Conservation (phyloP, 2,113 vertebrate species). For the Quiscalus mexicanus region DNA sequence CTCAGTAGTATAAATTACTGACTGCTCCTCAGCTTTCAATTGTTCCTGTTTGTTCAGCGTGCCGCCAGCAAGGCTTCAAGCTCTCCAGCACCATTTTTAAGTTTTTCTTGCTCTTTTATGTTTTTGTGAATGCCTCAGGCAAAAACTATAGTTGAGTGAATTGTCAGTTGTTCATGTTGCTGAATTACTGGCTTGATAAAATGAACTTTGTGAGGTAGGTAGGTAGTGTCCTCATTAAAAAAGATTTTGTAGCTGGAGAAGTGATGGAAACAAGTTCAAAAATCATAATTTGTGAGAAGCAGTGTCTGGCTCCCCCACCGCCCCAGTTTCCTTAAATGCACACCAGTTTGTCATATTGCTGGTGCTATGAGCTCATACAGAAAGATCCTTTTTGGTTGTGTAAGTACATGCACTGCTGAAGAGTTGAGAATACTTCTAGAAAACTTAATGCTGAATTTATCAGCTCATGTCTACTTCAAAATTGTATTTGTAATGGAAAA, state of each 20-base stretch:
- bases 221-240: neutral
- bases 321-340: conserved; percentile 34
- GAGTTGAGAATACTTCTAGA: neutral
- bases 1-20: conserved; percentile 30
- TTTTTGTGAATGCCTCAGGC: conserved; percentile 34
- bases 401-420: neutral
- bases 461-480: neutral
- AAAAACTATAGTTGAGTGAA: conserved; percentile 52
- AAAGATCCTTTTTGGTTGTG: neutral
- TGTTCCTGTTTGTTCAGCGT: conserved; percentile 43
- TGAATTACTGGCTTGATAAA: conserved; percentile 20
- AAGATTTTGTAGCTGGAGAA: neutral
- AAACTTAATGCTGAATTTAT: neutral
- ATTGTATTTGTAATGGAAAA: neutral
- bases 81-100: conserved; percentile 52
- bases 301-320: neutral
- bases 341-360: conserved; percentile 5
- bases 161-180: conserved; percentile 51
- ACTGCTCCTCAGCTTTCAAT: conserved; percentile 1
- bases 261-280: neutral
- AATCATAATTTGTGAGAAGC: neutral
- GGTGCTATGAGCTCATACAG: neutral
- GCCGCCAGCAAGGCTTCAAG: conserved; percentile 33
- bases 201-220: neutral
- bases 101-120: conserved; percentile 60